These are phyloP conservation scores for Caenorhabditis becei DNA, from an alignment of 2,888 invertebrate species.

Conservation along the genomic window DNA sequence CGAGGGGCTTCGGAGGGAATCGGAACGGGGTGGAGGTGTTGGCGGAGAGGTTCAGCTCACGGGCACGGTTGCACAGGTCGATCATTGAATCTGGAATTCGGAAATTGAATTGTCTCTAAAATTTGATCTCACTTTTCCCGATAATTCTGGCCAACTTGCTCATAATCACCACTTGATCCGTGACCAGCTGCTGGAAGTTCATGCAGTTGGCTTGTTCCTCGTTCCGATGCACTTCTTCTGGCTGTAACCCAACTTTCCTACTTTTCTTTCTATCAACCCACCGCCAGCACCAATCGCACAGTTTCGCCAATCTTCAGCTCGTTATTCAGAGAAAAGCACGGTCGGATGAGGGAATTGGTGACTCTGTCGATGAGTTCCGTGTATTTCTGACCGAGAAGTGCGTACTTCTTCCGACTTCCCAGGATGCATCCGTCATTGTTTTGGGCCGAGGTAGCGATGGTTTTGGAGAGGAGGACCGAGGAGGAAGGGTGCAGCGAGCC, in stretches of 20 bases:
- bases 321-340: conserved; percentile 21
- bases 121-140: conserved; percentile 27
- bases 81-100: conserved; percentile 34
- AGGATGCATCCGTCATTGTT: conserved; percentile 54
- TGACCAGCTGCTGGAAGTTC: conserved; percentile 35
- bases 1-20: conserved; percentile 2
- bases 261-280: conserved; percentile 6
- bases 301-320: conserved; percentile 27
- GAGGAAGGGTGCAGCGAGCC: conserved; percentile 9
- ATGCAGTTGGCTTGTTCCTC: conserved; percentile 31
- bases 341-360: conserved; percentile 44
- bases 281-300: conserved; percentile 28
- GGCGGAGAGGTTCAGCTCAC: conserved; percentile 32
- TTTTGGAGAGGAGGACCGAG: conserved; percentile 37
- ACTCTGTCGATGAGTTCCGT: conserved; percentile 36
- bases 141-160: conserved; percentile 50
- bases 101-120: neutral
- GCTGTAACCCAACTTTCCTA: conserved; percentile 1
- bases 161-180: conserved; percentile 55
- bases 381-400: conserved; percentile 29
- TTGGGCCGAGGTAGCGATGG: conserved; percentile 40
- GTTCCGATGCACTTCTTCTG: conserved; percentile 33
- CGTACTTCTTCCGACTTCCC: conserved; percentile 51
- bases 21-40: neutral
- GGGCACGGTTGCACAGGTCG: conserved; percentile 45